A percentile compares a stretch with the other conserved stretches of the same genome.
Evolutionary conservation across 2,797 vertebrate genomes (phyloP).

Genomic region (Gouania willdenowi): DNA sequence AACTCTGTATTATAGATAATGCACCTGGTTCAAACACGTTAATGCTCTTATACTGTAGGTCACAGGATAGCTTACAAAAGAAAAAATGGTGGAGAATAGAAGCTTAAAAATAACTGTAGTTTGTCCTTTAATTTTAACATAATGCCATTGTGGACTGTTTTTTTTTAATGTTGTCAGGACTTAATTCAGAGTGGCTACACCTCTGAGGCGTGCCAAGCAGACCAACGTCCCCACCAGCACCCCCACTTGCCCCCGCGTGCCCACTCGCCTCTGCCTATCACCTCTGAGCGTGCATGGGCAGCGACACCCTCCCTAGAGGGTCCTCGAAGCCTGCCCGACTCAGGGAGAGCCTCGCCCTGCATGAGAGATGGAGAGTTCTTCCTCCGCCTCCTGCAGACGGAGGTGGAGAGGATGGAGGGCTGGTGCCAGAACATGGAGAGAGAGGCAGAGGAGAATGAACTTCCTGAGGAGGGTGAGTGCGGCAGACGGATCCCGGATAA

Average conservation of each 20-base stretch:
- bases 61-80: too few species aligned
- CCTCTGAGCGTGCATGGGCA: constrained; percentile 75
- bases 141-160: too few species aligned
- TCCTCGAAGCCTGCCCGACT: constrained; percentile 94
- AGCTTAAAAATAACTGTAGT: too few species aligned
- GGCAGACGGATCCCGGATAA: not conserved
- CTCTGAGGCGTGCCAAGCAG: constrained; percentile 73
- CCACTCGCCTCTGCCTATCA: constrained; percentile 72
- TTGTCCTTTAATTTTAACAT: too few species aligned
- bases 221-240: constrained; percentile 68
- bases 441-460: constrained; percentile 92
- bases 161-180: constrained; percentile 57
- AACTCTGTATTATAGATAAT: too few species aligned
- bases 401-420: constrained; percentile 96
- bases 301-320: constrained; percentile 76
- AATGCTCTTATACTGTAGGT: too few species aligned
- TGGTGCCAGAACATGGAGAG: constrained; percentile 99
- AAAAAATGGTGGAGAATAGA: too few species aligned
- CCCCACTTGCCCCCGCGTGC: constrained; percentile 72
- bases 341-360: constrained; percentile 91
- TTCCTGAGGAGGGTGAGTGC: constrained; percentile 87
- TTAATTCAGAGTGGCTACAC: constrained; percentile 78
- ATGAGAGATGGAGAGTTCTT: constrained; percentile 95
- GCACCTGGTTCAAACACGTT: too few species aligned
- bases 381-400: constrained; percentile 90